Conservation (phyloP, 2,888 invertebrate species). For the Microctonus aethiopoides region DNA sequence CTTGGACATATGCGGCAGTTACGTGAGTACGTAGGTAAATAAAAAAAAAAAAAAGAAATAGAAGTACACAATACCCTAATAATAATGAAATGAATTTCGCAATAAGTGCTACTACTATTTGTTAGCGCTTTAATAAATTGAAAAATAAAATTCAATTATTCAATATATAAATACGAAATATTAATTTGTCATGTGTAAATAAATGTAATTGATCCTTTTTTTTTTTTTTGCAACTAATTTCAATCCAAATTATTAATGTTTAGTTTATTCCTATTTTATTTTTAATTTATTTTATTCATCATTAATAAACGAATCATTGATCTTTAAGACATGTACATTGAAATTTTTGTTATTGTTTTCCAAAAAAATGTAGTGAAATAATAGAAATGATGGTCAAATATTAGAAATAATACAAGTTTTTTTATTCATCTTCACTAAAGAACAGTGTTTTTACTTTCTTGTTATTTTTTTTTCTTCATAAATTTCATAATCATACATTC, state of each 20-base stretch:
- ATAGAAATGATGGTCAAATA: no score
- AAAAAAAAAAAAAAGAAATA: background rate
- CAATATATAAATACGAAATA: background rate
- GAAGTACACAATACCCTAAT: background rate
- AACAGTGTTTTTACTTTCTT: background rate
- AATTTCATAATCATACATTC: conserved; percentile 40
- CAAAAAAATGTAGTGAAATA: no score
- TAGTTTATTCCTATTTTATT: background rate
- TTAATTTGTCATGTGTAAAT: conserved; percentile 16
- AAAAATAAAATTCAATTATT: background rate
- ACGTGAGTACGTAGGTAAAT: conserved; percentile 18
- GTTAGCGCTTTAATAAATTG: background rate
- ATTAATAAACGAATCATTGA: conserved; percentile 20
- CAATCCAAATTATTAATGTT: background rate
- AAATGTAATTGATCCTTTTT: conserved; percentile 6
- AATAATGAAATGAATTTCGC: background rate
- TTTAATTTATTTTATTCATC: conserved; percentile 4
- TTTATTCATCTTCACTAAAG: background rate
- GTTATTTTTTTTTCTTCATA: background rate
- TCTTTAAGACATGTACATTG: no score
- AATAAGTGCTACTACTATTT: background rate
- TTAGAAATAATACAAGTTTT: no score
- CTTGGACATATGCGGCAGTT: conserved; percentile 23
- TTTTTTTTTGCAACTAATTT: background rate
- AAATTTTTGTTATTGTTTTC: no score